These are phyloP conservation scores for Clarias magur DNA, from an alignment of 2,113 vertebrate species.

Conservation along the genomic window DNA sequence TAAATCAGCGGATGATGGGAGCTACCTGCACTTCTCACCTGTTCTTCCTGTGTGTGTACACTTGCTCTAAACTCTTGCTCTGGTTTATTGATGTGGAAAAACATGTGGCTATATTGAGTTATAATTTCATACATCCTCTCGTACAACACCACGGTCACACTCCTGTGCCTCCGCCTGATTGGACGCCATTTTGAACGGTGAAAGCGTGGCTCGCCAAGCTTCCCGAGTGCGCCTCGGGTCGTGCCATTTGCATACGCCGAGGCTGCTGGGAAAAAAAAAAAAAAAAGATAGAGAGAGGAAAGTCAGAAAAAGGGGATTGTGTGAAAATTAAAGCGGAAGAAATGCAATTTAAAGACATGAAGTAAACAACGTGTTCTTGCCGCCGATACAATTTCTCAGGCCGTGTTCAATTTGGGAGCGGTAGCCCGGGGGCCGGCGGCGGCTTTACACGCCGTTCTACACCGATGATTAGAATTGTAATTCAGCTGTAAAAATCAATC, in stretches of 20 bases:
- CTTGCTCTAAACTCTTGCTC: conserved; percentile 7
- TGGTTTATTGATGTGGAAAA: conserved; percentile 28
- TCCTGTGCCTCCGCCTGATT: conserved; percentile 78
- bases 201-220: conserved; percentile 77
- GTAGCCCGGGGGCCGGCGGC: conserved; percentile 73
- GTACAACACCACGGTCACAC: conserved; percentile 72
- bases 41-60: conserved; percentile 10
- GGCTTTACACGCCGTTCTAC: conserved; percentile 79
- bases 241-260: conserved; percentile 80
- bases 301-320: conserved; percentile 50
- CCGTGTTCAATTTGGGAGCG: conserved; percentile 81
- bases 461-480: conserved; percentile 84
- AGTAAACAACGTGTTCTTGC: conserved; percentile 82
- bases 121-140: conserved; percentile 21
- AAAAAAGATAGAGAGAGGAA: conserved; percentile 60
- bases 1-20: not conserved
- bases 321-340: conserved; percentile 84
- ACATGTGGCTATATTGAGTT: conserved; percentile 22
- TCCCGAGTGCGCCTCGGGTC: conserved; percentile 74
- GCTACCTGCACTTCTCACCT: not conserved
- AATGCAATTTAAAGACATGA: conserved; percentile 94
- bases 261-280: conserved; percentile 31
- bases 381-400: conserved; percentile 80
- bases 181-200: conserved; percentile 60
- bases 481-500: conserved; percentile 79